Evolutionary conservation across 2,797 vertebrate species (phyloP).

Genomic region (Graptemys geographica): DNA sequence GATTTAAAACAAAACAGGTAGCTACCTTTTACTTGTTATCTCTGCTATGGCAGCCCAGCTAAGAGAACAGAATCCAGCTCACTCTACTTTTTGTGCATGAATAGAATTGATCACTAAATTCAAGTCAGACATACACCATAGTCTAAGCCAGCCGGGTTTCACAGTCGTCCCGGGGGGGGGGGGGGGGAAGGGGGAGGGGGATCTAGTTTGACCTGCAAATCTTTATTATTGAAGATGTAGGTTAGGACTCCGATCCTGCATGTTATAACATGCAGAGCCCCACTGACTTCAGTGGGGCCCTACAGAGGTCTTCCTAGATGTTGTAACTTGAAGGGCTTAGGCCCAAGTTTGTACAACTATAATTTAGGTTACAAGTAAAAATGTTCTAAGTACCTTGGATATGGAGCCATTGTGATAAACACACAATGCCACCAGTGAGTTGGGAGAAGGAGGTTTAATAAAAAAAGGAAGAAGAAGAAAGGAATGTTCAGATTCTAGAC

Average conservation of each 20-base stretch:
- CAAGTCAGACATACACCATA: not conserved
- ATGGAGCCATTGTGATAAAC: not conserved
- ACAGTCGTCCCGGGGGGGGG: not conserved
- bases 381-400: not conserved
- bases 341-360: not conserved
- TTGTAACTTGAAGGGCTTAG: not conserved
- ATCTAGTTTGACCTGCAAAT: not conserved
- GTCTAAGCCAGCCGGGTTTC: not conserved
- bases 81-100: not conserved
- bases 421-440: not conserved
- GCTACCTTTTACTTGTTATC: not conserved
- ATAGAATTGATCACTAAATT: not conserved
- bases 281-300: not conserved
- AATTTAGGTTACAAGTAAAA: not conserved
- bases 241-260: not conserved
- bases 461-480: not conserved
- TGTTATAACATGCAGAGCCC: not conserved
- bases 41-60: not conserved
- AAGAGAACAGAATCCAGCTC: rapidly evolving
- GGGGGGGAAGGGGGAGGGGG: too few species aligned
- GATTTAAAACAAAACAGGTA: not conserved
- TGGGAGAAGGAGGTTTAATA: not conserved
- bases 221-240: not conserved
- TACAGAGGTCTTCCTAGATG: not conserved
- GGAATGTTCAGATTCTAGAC: not conserved